Conservation (phyloP, 2,113 vertebrate genomes). For the Aptenodytes patagonicus region DNA sequence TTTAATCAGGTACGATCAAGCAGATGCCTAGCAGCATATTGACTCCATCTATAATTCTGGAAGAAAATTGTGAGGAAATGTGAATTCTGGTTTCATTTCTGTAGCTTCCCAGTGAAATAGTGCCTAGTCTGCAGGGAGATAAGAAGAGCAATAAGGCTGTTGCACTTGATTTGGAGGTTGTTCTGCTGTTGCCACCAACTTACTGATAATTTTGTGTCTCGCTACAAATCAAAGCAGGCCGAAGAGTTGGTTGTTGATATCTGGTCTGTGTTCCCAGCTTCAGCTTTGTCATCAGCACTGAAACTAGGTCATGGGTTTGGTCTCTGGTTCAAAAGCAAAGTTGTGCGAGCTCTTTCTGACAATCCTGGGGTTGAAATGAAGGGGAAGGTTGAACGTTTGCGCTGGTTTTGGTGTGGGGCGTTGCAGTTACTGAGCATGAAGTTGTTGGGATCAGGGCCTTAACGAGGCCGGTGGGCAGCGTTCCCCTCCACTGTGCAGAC, state of each 20-base stretch:
- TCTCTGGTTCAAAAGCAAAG: neutral
- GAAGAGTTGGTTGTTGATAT: neutral
- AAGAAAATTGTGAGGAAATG: neutral
- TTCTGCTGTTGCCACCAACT: conserved; percentile 23
- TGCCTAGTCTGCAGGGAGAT: neutral
- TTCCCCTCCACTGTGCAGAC: neutral
- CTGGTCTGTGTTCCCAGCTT: neutral
- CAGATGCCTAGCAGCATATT: neutral
- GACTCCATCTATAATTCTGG: conserved; percentile 8
- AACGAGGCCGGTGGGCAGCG: accelerated
- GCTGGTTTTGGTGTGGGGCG: accelerated
- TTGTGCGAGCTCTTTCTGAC: neutral
- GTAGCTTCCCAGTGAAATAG: neutral
- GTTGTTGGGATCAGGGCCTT: neutral
- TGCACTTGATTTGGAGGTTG: conserved; percentile 31
- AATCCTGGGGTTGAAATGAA: neutral
- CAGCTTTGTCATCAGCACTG: neutral
- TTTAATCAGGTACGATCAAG: neutral
- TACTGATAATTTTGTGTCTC: conserved; percentile 17
- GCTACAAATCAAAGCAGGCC: neutral
- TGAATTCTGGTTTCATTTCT: neutral
- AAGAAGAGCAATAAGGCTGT: neutral
- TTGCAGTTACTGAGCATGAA: neutral
- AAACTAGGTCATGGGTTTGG: neutral
- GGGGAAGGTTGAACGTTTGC: accelerated